phyloP scores from a whole-genome alignment of 2,113 vertebrate genomes.

The Geococcyx californianus region DNA sequence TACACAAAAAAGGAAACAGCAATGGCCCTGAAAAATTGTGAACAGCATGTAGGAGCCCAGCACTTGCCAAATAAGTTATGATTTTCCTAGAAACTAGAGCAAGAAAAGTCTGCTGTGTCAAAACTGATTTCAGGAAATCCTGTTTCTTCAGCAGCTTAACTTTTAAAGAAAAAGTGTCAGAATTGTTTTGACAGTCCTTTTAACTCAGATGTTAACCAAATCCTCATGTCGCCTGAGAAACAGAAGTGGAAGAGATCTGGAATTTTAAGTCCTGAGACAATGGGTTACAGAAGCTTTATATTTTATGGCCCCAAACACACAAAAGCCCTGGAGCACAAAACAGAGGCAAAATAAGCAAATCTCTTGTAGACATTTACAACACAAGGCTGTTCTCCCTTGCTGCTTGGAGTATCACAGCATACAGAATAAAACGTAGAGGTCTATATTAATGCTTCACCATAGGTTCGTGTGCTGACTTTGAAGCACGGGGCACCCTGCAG shows the following conservation, averaged over 20 bases:
- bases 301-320: background rate
- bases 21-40: background rate
- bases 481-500: conserved; percentile 33
- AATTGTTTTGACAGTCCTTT: conserved; percentile 12
- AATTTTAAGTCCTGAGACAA: conserved; percentile 2
- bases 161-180: background rate
- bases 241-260: background rate
- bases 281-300: background rate
- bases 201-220: background rate
- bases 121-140: background rate
- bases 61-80: background rate
- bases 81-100: background rate
- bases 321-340: background rate
- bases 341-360: background rate
- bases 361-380: background rate
- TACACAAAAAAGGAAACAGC: background rate
- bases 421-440: rapidly evolving
- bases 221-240: background rate
- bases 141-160: background rate
- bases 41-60: background rate
- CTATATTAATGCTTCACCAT: background rate
- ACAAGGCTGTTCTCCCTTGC: background rate
- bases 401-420: background rate
- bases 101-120: background rate
- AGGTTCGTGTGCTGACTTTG: background rate